phyloP scores from a whole-genome alignment of 2,797 vertebrate genomes.

The Melanotaenia trifasciata region DNA sequence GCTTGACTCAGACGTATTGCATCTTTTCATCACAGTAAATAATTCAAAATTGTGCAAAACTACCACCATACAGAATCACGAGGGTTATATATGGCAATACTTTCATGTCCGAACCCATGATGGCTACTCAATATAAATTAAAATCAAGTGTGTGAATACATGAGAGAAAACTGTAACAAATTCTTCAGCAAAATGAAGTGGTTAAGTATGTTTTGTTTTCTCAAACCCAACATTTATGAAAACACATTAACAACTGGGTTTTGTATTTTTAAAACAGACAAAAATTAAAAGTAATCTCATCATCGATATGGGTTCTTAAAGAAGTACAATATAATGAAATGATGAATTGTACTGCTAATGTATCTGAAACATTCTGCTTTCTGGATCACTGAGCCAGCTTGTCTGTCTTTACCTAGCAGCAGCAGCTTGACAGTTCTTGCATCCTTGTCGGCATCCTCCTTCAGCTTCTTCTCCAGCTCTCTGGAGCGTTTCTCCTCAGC shows the following conservation, averaged over 20 bases:
- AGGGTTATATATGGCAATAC: neutral
- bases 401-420: constrained; percentile 89
- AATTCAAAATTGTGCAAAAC: constrained; percentile 4
- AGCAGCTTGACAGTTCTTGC: constrained; percentile 97
- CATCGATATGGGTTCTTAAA: constrained; percentile 7
- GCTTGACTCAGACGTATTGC: constrained; percentile 23
- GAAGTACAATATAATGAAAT: constrained; percentile 3
- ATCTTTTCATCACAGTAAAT: constrained; percentile 1
- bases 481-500: constrained; percentile 96
- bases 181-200: neutral
- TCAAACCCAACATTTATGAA: neutral
- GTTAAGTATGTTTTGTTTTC: neutral
- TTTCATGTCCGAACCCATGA: neutral
- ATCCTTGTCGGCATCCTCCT: constrained; percentile 95
- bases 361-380: constrained; percentile 1
- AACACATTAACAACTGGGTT: neutral
- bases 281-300: constrained; percentile 8
- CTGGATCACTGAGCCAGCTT: constrained; percentile 1
- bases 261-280: neutral
- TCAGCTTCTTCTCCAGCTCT: constrained; percentile 96
- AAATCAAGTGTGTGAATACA: neutral
- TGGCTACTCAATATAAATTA: neutral
- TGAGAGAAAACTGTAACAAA: neutral
- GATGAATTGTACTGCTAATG: constrained; percentile 6
- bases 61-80: neutral